Base-by-base conservation (phyloP, 1,140 invertebrate genomes). In the Pomacea maculata region DNA sequence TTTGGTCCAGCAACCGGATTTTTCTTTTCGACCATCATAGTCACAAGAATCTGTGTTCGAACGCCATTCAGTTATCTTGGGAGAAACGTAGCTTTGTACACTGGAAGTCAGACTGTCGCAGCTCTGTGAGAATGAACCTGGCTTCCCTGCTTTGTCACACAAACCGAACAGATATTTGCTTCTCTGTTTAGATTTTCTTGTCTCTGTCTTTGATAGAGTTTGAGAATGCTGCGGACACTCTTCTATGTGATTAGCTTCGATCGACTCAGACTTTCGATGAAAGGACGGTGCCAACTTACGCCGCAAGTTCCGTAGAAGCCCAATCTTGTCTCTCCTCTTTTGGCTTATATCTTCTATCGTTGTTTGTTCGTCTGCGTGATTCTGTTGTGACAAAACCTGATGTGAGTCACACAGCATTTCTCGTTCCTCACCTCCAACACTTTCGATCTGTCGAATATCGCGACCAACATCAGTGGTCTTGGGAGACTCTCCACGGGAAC, bases 281-380 rank as follows among this genome's bases (percentile, higher is more conserved):
- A 87, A 84, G 65, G 87, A 86, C n/a, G 84, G 84, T 9, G 87
- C 86, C 25, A 89, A 82, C 81, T 85, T 86, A 57, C 87, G 79
- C 52, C 86, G 79, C 34, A 89, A 82, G 75, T 86, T 89, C 71
- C 87, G 83, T 19, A 89, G 80, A 8, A 89, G 68, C 17, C 87
- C 87, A 80, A 87, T 86, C 74, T 86, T 88, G 61, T 88, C 87
- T 76, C 86, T 88, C 77, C 87, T 88, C 76, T 83, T 87, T 57
- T 83, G 78, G 64, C 55, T 80, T 9, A 79, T 67, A 76, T 82
- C 83, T 75, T 85, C 82, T 52, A 80, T 74, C n/a, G 77, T 80
- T 64, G 79, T 73, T 52, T 83, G 80, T 29, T 83, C 81, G 9
- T 82, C 84, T 52, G 75, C 71, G 82, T 80, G 77, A 74, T 80